Evolutionary conservation across 2,888 invertebrate species (phyloP).

Genomic region (Amphipyra tragopoginis): DNA sequence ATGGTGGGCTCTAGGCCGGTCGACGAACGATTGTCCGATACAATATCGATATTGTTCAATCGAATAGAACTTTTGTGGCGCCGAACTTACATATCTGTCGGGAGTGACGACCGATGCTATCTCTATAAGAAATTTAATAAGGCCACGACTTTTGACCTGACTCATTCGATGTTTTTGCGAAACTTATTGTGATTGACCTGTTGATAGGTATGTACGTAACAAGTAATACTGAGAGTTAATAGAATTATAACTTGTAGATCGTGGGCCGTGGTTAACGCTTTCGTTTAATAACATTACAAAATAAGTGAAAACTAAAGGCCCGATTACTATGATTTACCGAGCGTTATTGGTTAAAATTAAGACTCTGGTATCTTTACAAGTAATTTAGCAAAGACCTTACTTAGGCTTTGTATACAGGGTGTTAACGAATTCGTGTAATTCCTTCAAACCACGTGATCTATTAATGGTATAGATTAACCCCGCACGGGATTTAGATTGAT

Average conservation of each 20-base stretch:
- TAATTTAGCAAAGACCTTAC: too few species aligned
- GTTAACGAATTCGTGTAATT: too few species aligned
- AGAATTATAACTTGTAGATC: slow-evolving; percentile 4
- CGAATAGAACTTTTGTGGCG: slow-evolving; percentile 67
- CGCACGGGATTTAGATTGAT: too few species aligned
- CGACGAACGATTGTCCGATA: slow-evolving; percentile 66
- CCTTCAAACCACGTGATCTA: too few species aligned
- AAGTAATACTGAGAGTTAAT: slow-evolving; percentile 9
- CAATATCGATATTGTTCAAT: slow-evolving; percentile 73
- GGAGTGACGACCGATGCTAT: slow-evolving; percentile 67
- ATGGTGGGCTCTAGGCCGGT: slow-evolving; percentile 40
- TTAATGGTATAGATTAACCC: too few species aligned
- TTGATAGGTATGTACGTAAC: slow-evolving; percentile 28
- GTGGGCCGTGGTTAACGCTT: neutral
- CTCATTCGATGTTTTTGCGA: slow-evolving; percentile 56
- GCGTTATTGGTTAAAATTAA: too few species aligned
- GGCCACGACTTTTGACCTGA: slow-evolving; percentile 68
- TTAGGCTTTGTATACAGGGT: too few species aligned
- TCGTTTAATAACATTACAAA: neutral
- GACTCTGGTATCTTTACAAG: too few species aligned
- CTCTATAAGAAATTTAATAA: slow-evolving; percentile 70
- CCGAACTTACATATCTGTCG: slow-evolving; percentile 50
- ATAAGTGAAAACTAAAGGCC: too few species aligned
- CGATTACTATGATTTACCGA: too few species aligned
- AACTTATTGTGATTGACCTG: slow-evolving; percentile 50